Evolutionary conservation across 30 jellyfish, hydroid and myxozoan species (phyloP), one percentile per base, ranked within the genome.

Genomic region (Mastigias papua): DNA sequence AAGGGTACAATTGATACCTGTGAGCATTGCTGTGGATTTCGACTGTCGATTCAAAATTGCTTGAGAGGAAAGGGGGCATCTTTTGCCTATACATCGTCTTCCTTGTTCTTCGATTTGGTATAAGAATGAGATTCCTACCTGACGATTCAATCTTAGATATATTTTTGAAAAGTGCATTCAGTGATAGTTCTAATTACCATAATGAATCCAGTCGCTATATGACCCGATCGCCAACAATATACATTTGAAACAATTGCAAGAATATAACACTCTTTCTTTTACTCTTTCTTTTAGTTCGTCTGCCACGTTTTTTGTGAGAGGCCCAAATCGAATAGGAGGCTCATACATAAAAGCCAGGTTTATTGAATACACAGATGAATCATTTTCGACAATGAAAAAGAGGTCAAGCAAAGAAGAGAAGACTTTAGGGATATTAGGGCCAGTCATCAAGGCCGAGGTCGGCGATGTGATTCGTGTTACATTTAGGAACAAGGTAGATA

Each of bases 401-500:
- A 68, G 84, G 30, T 30, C 78, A 2, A 61, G 3, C 28, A 25
- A 33, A 16, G 88, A 78, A 10, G 66, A 37, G 48, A 77, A 30
- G 71, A 82, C 76, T 31, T 88, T 88, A 19, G 96, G 96, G 49
- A 21, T 88, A 19, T 34, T 88, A 46, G 96, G 96, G 17, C 96
- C 96, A 9, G 69, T 88, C 15, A 88, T 88, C 50, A 78, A 72
- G 48, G 96, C 88, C 19, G 96, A 88, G 70, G 91, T 88, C 30
- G 96, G 96, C 29, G 96, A 88, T 66, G 69, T 4, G 34, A 78
- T 88, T 20, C 20, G 30, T 1, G 88, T 88, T 1, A 63, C 26
- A 33, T 88, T 88, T 81, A 50, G 32, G 42, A 88, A 88, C 80
- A 88, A 29, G 88, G 96, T 88, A 58, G 21, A n/a, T n/a, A 22